phyloP scores from a whole-genome alignment of 2,888 invertebrate species.

The Lamellibrachia satsuma region DNA sequence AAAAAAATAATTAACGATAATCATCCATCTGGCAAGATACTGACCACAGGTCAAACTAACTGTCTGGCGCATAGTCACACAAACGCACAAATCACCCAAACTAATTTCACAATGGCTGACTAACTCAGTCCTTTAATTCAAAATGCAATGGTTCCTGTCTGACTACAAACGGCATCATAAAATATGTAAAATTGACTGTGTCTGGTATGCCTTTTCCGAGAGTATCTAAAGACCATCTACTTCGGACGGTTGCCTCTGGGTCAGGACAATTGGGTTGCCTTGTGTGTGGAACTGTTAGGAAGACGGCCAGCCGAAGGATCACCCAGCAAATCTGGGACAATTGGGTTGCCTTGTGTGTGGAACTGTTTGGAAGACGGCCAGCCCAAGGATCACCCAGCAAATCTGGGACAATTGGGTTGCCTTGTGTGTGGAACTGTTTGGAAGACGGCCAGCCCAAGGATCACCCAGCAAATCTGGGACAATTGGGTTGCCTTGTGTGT shows the following conservation, averaged over 20 bases:
- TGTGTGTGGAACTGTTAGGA: too few species aligned
- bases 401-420: neutral
- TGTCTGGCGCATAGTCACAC: neutral
- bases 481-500: neutral
- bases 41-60: neutral
- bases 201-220: neutral
- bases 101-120: slow-evolving; percentile 7
- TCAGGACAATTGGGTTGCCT: neutral
- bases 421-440: neutral
- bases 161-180: slow-evolving; percentile 12
- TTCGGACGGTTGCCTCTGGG: neutral
- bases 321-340: too few species aligned
- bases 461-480: too few species aligned
- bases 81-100: neutral
- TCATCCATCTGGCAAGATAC: neutral
- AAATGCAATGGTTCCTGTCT: neutral
- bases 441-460: neutral
- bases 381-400: neutral
- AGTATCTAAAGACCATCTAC: neutral
- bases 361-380: too few species aligned
- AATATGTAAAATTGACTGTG: neutral
- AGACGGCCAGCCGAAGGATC: too few species aligned
- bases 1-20: neutral
- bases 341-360: too few species aligned
- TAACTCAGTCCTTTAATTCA: slow-evolving; percentile 17